A percentile compares a stretch with the other conserved stretches of the same genome.
phyloP scores from a whole-genome alignment of 2,888 invertebrate genomes.

The Cheilosia variabilis region DNA sequence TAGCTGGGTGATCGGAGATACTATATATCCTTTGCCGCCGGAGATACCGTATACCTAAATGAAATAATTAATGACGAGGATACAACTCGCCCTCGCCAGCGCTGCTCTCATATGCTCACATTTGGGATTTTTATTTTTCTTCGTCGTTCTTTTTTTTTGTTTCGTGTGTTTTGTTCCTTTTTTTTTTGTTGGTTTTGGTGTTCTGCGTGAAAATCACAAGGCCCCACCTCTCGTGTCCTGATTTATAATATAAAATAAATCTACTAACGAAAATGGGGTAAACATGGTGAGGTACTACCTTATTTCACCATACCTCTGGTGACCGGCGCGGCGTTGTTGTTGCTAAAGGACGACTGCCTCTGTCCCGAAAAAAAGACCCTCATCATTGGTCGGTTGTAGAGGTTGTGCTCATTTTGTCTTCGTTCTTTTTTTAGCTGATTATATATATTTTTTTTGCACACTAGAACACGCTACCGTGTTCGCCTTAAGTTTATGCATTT shows the following conservation, averaged over 20 bases:
- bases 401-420: constrained; percentile 68
- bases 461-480: constrained; percentile 60
- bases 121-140: constrained; percentile 54
- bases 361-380: constrained; percentile 49
- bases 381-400: constrained; percentile 65
- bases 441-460: constrained; percentile 50
- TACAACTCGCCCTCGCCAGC: constrained; percentile 45
- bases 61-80: constrained; percentile 72
- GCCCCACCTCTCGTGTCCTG: constrained; percentile 72
- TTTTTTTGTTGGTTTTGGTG: constrained; percentile 48
- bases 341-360: constrained; percentile 31
- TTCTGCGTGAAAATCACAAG: constrained; percentile 72
- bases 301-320: constrained; percentile 52
- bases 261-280: constrained; percentile 75
- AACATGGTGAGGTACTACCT: constrained; percentile 71
- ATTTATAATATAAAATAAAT: constrained; percentile 75
- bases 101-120: constrained; percentile 59
- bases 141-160: constrained; percentile 9
- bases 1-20: constrained; percentile 39
- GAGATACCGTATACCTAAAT: constrained; percentile 67
- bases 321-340: constrained; percentile 26
- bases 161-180: constrained; percentile 57
- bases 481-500: constrained; percentile 73
- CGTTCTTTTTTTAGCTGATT: constrained; percentile 35
- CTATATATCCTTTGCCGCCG: constrained; percentile 47